A percentile compares a stretch with the other conserved stretches of the same genome.
Evolutionary conservation across 2,113 vertebrate genomes (phyloP).

Genomic region (Talpa occidentalis): DNA sequence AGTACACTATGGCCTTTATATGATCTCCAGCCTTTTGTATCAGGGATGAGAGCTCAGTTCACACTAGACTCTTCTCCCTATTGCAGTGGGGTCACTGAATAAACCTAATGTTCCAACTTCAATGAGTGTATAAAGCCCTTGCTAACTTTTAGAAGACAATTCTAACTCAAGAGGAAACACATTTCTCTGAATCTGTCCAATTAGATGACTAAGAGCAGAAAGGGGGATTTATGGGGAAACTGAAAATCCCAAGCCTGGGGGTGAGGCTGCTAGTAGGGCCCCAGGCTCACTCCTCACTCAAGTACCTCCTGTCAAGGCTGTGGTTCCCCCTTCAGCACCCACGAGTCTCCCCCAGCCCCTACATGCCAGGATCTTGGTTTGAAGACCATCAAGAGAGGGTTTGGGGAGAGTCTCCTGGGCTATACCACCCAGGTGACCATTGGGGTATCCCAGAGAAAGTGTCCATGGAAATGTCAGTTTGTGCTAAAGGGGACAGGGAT

Average conservation of each 20-base stretch:
- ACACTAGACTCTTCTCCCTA: rapidly evolving
- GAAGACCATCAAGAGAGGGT: background rate
- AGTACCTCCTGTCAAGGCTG: background rate
- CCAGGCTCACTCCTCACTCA: no score
- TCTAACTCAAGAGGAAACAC: background rate
- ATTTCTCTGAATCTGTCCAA: background rate
- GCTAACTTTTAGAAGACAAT: background rate
- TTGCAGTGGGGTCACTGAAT: background rate
- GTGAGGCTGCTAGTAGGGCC: background rate
- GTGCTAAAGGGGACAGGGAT: rapidly evolving
- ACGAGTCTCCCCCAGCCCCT: background rate
- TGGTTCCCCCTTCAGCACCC: no score
- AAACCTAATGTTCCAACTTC: background rate
- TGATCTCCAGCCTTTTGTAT: background rate
- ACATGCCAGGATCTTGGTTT: background rate
- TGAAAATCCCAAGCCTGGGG: rapidly evolving
- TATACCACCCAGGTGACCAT: background rate
- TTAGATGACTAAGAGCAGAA: rapidly evolving
- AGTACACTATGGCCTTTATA: background rate
- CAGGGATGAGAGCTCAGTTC: no score
- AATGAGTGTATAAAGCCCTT: rapidly evolving
- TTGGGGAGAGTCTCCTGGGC: rapidly evolving
- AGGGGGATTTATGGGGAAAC: background rate
- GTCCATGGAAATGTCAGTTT: background rate
- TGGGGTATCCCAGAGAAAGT: background rate